phyloP scores from a whole-genome alignment of 2,797 vertebrate genomes.

The Novumbra hubbsi region DNA sequence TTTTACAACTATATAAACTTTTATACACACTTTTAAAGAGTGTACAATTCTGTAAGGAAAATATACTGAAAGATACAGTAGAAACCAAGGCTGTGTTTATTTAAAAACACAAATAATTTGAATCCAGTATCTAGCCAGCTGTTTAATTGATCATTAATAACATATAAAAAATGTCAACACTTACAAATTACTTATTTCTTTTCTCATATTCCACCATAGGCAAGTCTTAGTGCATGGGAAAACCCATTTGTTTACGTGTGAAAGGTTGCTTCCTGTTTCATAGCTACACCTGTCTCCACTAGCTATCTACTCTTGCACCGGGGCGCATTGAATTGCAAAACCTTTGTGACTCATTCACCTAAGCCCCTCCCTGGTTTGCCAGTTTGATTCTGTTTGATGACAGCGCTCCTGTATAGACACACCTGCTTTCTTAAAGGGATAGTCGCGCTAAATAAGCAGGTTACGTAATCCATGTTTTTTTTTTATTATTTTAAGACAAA shows the following conservation, averaged over 20 bases:
- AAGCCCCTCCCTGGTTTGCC: not conserved
- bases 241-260: slow-evolving; percentile 3
- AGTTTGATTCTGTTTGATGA: not conserved
- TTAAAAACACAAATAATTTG: not conserved
- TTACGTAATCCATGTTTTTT: not conserved
- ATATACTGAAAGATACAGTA: no score
- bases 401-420: slow-evolving; percentile 39
- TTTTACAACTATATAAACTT: no score
- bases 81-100: not conserved
- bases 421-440: slow-evolving; percentile 67
- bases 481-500: no score
- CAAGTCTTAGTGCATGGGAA: not conserved
- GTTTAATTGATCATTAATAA: not conserved
- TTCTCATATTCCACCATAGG: slow-evolving; percentile 35
- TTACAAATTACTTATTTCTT: slow-evolving; percentile 40
- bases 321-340: not conserved
- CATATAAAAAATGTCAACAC: slow-evolving; percentile 12
- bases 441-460: not conserved
- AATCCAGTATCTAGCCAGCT: not conserved
- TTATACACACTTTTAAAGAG: not conserved
- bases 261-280: slow-evolving; percentile 49
- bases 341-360: not conserved
- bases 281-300: slow-evolving; percentile 31
- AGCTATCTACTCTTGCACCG: not conserved
- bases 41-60: not conserved